Conservation (phyloP, 2,888 invertebrate species). For the Drosophila mercatorum region DNA sequence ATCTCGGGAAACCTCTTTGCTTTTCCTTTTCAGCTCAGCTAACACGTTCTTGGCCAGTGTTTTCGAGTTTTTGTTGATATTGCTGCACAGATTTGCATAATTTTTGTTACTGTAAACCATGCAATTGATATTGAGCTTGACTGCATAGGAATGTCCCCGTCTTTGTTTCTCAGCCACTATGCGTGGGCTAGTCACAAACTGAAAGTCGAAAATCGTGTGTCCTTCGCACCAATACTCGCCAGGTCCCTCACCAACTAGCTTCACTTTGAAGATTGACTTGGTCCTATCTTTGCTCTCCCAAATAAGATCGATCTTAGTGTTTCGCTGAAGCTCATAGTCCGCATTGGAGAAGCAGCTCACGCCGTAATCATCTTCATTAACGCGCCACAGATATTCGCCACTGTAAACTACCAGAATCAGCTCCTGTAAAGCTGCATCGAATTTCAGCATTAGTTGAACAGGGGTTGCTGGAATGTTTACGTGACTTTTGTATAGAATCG, state of each 20-base stretch:
- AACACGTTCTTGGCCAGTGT: constrained; percentile 43
- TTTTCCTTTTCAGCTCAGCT: constrained; percentile 28
- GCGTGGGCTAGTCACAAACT: constrained; percentile 85
- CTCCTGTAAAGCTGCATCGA: constrained; percentile 46
- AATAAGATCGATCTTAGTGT: constrained; percentile 84
- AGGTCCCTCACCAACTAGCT: constrained; percentile 86
- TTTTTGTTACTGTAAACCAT: constrained; percentile 9
- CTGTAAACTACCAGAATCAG: constrained; percentile 86
- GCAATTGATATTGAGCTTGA: constrained; percentile 77
- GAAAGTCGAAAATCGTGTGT: constrained; percentile 85
- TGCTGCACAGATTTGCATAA: constrained; percentile 14
- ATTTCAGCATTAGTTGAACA: constrained; percentile 66
- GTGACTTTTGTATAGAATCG: constrained; percentile 55
- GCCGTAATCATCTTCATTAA: constrained; percentile 77
- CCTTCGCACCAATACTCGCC: constrained; percentile 89
- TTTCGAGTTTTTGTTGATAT: constrained; percentile 50
- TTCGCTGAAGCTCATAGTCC: constrained; percentile 85
- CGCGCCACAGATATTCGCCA: constrained; percentile 86
- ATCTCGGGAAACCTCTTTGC: constrained; percentile 23
- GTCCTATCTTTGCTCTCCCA: constrained; percentile 74
- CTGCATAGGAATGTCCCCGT: constrained; percentile 78
- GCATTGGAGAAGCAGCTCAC: constrained; percentile 88
- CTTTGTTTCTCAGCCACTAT: constrained; percentile 85
- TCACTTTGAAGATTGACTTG: constrained; percentile 85
- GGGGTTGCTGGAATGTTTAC: constrained; percentile 27